Percentiles rank a stretch among this genome's conserved stretches.
phyloP scores from a whole-genome alignment of 2,113 vertebrate genomes.

The Aleadryas rufinucha region DNA sequence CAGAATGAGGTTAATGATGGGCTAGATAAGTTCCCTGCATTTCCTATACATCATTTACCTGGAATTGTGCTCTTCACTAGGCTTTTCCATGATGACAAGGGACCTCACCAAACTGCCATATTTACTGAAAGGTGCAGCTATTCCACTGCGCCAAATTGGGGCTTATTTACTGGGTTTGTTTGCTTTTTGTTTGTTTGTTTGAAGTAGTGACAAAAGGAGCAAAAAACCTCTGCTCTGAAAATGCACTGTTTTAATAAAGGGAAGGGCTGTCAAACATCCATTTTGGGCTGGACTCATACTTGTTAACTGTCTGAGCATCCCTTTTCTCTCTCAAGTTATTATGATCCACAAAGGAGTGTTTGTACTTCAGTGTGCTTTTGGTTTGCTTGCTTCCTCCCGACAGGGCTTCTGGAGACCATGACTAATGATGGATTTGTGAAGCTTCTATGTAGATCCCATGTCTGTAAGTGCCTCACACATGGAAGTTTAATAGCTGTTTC shows the following conservation, averaged over 20 bases:
- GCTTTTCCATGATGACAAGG: constrained; percentile 27
- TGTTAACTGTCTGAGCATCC: not conserved
- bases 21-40: constrained; percentile 51
- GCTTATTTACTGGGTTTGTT: constrained; percentile 33
- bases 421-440: not conserved
- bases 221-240: not conserved
- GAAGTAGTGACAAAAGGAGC: not conserved
- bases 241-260: constrained; percentile 20
- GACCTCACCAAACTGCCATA: constrained; percentile 16
- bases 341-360: not conserved
- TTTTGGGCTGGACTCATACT: not conserved
- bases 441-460: not conserved
- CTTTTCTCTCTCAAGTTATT: not conserved
- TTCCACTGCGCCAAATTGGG: constrained; percentile 48
- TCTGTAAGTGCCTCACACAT: not conserved
- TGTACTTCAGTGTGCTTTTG: not conserved
- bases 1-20: constrained; percentile 74
- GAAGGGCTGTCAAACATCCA: not conserved
- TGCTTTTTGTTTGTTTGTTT: not conserved
- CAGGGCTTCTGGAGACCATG: not conserved
- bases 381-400: not conserved
- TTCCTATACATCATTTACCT: constrained; percentile 70
- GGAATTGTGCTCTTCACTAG: constrained; percentile 40
- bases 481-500: not conserved
- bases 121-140: constrained; percentile 60